A percentile compares a stretch with the other conserved stretches of the same genome.
Evolutionary conservation across 2,888 invertebrate species (phyloP).

Genomic region (Rhamphomyia laevipes): DNA sequence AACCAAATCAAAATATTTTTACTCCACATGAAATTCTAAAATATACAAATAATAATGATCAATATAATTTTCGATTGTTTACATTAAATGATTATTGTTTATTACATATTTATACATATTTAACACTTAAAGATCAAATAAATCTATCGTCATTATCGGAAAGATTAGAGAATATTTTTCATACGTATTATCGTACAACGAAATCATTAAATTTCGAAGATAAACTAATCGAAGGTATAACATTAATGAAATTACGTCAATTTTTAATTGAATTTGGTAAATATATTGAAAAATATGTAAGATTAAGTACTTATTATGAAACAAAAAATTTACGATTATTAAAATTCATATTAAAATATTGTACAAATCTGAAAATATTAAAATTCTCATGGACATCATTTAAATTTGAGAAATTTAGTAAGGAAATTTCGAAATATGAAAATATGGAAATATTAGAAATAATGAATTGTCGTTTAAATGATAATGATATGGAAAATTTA

Average conservation of each 20-base stretch:
- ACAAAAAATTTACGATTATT: neutral
- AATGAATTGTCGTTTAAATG: neutral
- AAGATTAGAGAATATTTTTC: neutral
- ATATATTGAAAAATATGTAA: neutral
- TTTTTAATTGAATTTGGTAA: neutral
- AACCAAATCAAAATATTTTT: neutral
- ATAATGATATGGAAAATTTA: neutral
- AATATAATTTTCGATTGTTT: neutral
- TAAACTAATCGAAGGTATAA: neutral
- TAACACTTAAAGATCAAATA: neutral
- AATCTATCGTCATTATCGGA: neutral
- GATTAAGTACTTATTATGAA: neutral
- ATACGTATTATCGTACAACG: neutral
- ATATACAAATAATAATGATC: neutral
- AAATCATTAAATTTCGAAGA: neutral
- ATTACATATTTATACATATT: neutral
- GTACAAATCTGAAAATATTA: neutral
- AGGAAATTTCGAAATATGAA: neutral
- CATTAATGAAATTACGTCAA: neutral
- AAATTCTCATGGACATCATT: neutral
- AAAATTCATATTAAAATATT: neutral
- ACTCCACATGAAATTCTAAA: neutral
- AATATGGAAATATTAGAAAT: neutral
- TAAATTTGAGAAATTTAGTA: neutral
- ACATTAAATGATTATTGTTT: neutral